Evolutionary conservation across 2,888 invertebrate species (phyloP).

Genomic region (Allacma fusca): DNA sequence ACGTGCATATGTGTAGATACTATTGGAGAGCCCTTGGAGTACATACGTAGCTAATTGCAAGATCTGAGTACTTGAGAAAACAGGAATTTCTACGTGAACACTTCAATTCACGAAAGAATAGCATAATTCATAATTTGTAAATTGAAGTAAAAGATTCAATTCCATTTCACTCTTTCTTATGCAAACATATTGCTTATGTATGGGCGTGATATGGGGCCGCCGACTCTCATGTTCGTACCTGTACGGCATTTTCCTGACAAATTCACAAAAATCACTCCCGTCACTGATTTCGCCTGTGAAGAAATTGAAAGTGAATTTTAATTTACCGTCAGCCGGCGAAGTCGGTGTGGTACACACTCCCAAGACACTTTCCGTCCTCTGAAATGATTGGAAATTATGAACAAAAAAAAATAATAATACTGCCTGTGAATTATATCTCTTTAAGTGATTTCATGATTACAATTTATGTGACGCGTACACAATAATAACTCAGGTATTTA

Average conservation of each 20-base stretch:
- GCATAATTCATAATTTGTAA: neutral
- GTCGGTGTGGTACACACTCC: neutral
- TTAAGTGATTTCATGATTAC: conserved; percentile 16
- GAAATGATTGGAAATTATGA: no score
- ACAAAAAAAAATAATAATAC: neutral
- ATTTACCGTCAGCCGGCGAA: neutral
- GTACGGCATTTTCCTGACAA: neutral
- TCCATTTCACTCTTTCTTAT: neutral
- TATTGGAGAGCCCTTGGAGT: no score
- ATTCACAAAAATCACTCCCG: neutral
- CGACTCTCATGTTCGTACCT: neutral
- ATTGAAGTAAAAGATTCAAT: neutral
- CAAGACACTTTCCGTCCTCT: no score
- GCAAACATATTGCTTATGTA: neutral
- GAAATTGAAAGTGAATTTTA: neutral
- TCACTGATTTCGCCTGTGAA: neutral
- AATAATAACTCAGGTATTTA: conserved; percentile 19
- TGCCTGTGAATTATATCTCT: neutral
- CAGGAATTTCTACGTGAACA: no score
- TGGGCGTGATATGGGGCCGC: neutral
- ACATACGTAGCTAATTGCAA: no score
- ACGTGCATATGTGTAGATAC: no score
- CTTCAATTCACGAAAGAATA: no score
- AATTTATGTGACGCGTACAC: conserved; percentile 17
- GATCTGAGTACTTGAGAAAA: no score